These are phyloP conservation scores for Thunnus albacares DNA, from an alignment of 2,797 vertebrate species.

Conservation along the genomic window DNA sequence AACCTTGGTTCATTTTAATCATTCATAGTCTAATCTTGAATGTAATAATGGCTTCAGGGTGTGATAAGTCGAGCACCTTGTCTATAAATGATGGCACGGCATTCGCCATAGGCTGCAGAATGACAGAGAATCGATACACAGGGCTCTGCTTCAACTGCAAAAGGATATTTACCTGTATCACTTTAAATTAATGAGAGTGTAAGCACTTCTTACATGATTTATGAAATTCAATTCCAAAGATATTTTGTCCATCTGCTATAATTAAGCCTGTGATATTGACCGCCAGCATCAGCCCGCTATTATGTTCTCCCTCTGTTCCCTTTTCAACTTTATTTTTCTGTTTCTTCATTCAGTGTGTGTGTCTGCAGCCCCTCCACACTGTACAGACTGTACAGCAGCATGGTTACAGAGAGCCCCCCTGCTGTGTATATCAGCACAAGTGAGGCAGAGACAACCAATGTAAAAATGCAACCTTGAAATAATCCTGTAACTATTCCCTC, in stretches of 20 bases:
- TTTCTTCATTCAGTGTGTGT: slow-evolving; percentile 26
- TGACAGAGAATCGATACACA: slow-evolving; percentile 74
- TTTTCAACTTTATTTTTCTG: slow-evolving; percentile 22
- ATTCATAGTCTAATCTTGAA: slow-evolving; percentile 81
- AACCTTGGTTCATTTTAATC: slow-evolving; percentile 80
- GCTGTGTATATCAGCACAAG: slow-evolving; percentile 35
- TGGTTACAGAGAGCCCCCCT: slow-evolving; percentile 15
- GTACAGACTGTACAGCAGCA: slow-evolving; percentile 19
- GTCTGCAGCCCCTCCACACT: slow-evolving; percentile 11
- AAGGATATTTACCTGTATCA: slow-evolving; percentile 69
- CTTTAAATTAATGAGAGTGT: slow-evolving; percentile 67
- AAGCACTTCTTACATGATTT: slow-evolving; percentile 64
- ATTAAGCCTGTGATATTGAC: slow-evolving; percentile 56
- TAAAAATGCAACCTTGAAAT: slow-evolving; percentile 68
- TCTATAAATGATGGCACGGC: slow-evolving; percentile 74
- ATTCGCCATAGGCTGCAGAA: slow-evolving; percentile 60
- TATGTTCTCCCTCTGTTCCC: slow-evolving; percentile 31
- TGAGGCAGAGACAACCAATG: slow-evolving; percentile 30
- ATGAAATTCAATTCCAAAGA: slow-evolving; percentile 57
- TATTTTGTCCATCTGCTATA: slow-evolving; percentile 61
- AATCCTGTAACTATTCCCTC: slow-evolving; percentile 59
- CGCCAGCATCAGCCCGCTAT: slow-evolving; percentile 11
- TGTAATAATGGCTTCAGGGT: slow-evolving; percentile 74
- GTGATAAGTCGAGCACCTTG: slow-evolving; percentile 66
- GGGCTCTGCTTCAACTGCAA: slow-evolving; percentile 61